phyloP scores from a whole-genome alignment of 2,113 vertebrate genomes.

The Calcarius ornatus region DNA sequence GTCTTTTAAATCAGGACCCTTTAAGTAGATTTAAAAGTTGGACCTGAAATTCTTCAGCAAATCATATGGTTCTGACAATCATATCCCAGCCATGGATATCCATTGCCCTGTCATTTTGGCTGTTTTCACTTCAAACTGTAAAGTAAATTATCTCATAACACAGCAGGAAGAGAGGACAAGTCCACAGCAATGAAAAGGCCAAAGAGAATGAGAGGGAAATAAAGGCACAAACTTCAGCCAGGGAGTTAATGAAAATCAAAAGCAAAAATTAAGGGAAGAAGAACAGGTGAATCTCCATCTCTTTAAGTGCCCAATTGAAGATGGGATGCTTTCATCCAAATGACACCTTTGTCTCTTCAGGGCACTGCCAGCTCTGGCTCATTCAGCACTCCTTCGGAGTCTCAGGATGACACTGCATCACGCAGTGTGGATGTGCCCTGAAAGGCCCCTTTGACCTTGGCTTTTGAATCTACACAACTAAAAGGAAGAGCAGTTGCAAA shows the following conservation, averaged over 20 bases:
- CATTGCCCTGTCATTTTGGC: not conserved
- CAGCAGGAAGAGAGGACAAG: not conserved
- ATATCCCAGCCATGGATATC: not conserved
- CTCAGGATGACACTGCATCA: not conserved
- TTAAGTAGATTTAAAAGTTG: not conserved
- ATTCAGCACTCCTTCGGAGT: not conserved
- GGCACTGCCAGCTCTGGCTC: not conserved
- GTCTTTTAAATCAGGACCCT: not conserved
- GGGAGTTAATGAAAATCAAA: not conserved
- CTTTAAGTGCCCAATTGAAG: not conserved
- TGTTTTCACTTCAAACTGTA: not conserved
- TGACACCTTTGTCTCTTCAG: not conserved
- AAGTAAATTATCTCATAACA: not conserved
- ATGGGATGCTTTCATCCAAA: not conserved
- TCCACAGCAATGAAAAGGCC: not conserved
- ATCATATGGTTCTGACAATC: not conserved
- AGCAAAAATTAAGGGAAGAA: not conserved
- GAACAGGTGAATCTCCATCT: not conserved
- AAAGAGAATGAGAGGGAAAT: not conserved
- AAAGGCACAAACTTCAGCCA: not conserved
- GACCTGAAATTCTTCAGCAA: not conserved
- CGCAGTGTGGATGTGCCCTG: not conserved
- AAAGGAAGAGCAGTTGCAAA: conserved; percentile 3
- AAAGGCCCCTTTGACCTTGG: conserved; percentile 6
- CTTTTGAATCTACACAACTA: not conserved